Base-by-base conservation (phyloP, 2,888 invertebrate species). In the Sesia apiformis region DNA sequence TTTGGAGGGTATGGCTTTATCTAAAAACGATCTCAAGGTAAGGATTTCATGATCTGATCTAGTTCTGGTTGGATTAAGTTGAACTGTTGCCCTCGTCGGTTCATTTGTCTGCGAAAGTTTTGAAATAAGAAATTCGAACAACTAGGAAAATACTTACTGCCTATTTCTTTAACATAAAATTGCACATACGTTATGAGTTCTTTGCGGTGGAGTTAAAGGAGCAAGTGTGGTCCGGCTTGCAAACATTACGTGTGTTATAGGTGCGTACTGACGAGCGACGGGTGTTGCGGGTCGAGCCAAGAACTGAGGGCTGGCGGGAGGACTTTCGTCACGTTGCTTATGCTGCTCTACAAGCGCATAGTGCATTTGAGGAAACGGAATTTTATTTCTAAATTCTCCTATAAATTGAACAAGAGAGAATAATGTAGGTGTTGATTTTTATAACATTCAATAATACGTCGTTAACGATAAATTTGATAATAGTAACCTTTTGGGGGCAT, bases 251-350 rank as follows among this genome's bases (percentile, higher is more conserved):
- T 79, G 72, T n/a, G 77, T 68, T 54, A 86, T 76, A 1, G 87
- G 84, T 4, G 83, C 85, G 63, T 75, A 84, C 57, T 88, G 85
- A 4, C 75, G 74, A 3, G 71, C 66, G 4, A 68, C 42, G 2
- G 72, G 65, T 39, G 73, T 61, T 40, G 78, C 71, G 0, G 76
- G 63, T 23, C 23, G 23, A 23, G 23, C 23, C 51, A 84, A 55
- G 56, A 86, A 85, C 54, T 82, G 80, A 7, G 85, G 84, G 41
- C 74, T 71, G 0, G 80, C 77, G 39, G 84, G 83, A 4, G 83
- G 84, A 58, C 84, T 85, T 56, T 85, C 84, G 56, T 87, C 87
- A 5, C 84, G 80, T 58, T 72, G 66, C 3, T 74, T 65, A 63
- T 74, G 62, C 54, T 53, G 51, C 4, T 38, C 42, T 8, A 51